Evolutionary conservation across 2,797 vertebrate genomes (phyloP), one percentile per base, ranked within the genome.

Genomic region (Phalloptychus januarius): DNA sequence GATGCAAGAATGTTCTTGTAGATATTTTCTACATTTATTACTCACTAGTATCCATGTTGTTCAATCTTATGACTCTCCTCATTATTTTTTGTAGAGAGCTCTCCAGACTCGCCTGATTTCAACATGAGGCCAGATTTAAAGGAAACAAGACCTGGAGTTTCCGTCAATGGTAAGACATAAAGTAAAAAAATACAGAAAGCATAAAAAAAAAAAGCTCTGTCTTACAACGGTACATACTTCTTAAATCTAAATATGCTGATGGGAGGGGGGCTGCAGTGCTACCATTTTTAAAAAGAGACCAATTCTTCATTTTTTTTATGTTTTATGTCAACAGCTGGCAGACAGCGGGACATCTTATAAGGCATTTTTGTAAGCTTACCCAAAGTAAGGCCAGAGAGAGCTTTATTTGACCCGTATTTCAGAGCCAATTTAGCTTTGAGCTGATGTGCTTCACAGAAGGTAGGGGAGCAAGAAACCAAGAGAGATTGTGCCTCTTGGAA

Each of bases 371-470:
- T 58, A 81, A 79, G 89, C 78, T 92, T 89, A 86, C 83, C 81
- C 71, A 71, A 78, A 89, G 81, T 87, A 80, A 83, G 83, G 76
- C 78, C 48, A 40, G 78, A 79, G 75, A 88, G 78, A 85, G 79
- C 81, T 89, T 91, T 81, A 86, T 89, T 92, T 86, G 84, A 89
- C 85, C 86, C 52, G 78, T 87, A 84, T 80, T 82, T 88, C 75
- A 33, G 78, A 89, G 89, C 92, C 91, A 93, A 90, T 74, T 93
- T 91, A 93, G 89, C 90, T 89, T 79, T 54, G 83, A 83, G 83
- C 86, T 79, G 79, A 72, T 25, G 74, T 69, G 33, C 86, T 48
- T 80, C 88, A 80, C 82, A 83, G 79, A 92, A 86, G 87, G 81
- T 70, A 83, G 92, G 82, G 85, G 86, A 87, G 85, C 61, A 23